Evolutionary conservation across 2,113 vertebrate species (phyloP).

Genomic region (Sinocyclocheilus grahami): DNA sequence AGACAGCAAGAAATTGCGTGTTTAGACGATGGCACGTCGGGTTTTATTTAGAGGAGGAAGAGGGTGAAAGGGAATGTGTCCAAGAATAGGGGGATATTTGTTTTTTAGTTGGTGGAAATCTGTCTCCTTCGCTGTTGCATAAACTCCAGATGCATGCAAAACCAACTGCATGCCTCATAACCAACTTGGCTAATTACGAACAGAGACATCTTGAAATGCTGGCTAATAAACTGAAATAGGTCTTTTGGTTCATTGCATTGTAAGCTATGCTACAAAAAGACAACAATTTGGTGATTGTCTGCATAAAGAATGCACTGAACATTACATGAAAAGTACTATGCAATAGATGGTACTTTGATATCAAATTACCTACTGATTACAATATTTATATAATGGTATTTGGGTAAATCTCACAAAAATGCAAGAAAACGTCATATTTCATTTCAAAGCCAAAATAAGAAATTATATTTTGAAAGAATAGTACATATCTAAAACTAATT

Average conservation of each 20-base stretch:
- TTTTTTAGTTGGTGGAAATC: slow-evolving; percentile 47
- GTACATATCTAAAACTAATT: background rate
- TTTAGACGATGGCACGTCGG: background rate
- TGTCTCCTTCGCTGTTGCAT: slow-evolving; percentile 46
- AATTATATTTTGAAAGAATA: background rate
- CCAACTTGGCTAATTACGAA: slow-evolving; percentile 42
- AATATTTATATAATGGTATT: slow-evolving; percentile 1
- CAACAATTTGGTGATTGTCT: background rate
- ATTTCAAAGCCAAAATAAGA: background rate
- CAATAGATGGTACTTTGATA: background rate
- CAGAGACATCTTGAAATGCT: slow-evolving; percentile 47
- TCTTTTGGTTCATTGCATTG: slow-evolving; percentile 14
- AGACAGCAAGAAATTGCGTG: slow-evolving; percentile 13
- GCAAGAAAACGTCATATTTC: background rate
- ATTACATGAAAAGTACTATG: background rate
- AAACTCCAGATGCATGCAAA: slow-evolving; percentile 48
- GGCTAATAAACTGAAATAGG: slow-evolving; percentile 49
- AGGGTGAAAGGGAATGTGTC: background rate
- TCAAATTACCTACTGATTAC: background rate
- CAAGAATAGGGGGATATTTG: slow-evolving; percentile 5
- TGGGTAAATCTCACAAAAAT: background rate
- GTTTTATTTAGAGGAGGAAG: background rate
- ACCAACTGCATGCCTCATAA: slow-evolving; percentile 40
- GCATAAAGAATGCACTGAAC: background rate
- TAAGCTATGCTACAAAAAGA: slow-evolving; percentile 4